These are phyloP conservation scores for Sisor rabdophorus DNA, from an alignment of 2,113 vertebrate genomes.

Conservation along the genomic window DNA sequence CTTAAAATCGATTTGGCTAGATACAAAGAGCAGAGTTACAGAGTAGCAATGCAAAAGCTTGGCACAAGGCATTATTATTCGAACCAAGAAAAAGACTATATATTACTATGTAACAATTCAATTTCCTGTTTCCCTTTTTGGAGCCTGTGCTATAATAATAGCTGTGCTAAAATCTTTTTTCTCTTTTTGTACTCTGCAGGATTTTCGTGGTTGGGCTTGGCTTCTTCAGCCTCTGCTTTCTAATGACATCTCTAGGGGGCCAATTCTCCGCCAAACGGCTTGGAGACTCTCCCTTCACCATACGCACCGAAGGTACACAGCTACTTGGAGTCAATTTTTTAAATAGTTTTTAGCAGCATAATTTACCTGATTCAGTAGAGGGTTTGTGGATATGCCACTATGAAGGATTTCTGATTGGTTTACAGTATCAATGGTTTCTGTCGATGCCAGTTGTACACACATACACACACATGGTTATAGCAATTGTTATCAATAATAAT, in stretches of 20 bases:
- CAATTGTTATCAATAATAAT: too few relatives aligned
- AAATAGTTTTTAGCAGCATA: conserved; percentile 1
- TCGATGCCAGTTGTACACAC: neutral
- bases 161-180: conserved; percentile 29
- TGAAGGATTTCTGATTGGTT: neutral
- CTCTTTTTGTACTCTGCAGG: conserved; percentile 64
- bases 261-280: conserved; percentile 88
- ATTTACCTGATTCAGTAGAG: neutral
- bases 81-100: neutral
- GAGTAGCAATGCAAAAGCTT: neutral
- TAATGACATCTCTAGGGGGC: conserved; percentile 95
- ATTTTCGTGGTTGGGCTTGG: conserved; percentile 92
- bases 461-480: neutral
- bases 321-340: neutral
- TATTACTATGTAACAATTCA: conserved; percentile 11
- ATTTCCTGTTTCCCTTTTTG: conserved; percentile 25
- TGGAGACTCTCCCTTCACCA: conserved; percentile 89
- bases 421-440: neutral
- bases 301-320: conserved; percentile 84
- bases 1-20: neutral
- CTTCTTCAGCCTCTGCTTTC: conserved; percentile 96
- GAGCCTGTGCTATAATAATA: conserved; percentile 27
- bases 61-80: conserved; percentile 1
- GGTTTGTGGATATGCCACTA: neutral
- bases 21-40: conserved; percentile 1